phyloP scores from a whole-genome alignment of 1,140 invertebrate genomes.

The Trachymyrmex cornetzi region DNA sequence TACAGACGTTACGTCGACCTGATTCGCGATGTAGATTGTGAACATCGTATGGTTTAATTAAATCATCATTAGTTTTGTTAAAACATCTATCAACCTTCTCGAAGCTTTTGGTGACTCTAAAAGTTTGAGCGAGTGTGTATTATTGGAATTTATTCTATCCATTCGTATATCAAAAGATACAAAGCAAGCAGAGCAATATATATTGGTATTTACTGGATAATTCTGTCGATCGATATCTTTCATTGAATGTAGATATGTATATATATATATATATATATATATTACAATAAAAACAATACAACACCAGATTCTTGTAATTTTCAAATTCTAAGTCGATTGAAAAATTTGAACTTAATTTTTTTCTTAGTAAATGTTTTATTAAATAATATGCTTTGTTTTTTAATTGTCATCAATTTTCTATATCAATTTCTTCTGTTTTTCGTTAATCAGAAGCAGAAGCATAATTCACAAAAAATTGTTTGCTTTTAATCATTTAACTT shows the following conservation, averaged over 20 bases:
- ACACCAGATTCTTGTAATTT: background rate
- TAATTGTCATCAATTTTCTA: background rate
- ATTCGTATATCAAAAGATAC: background rate
- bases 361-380: background rate
- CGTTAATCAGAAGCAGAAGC: background rate
- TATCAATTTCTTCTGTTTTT: background rate
- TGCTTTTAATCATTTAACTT: background rate
- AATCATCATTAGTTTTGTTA: background rate
- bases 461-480: background rate
- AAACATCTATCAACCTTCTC: background rate
- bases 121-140: background rate
- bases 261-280: too few species aligned
- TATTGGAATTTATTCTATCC: background rate
- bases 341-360: background rate
- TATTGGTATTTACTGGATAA: background rate
- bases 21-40: background rate
- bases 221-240: background rate
- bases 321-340: background rate
- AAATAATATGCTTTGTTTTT: background rate
- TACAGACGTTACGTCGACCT: constrained; percentile 15
- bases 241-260: background rate
- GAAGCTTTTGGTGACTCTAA: background rate
- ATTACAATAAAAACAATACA: background rate
- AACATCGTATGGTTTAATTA: constrained; percentile 36
- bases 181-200: constrained; percentile 1